Evolutionary conservation across 2,797 vertebrate species (phyloP).

Genomic region (Sebastolobus altivelis): DNA sequence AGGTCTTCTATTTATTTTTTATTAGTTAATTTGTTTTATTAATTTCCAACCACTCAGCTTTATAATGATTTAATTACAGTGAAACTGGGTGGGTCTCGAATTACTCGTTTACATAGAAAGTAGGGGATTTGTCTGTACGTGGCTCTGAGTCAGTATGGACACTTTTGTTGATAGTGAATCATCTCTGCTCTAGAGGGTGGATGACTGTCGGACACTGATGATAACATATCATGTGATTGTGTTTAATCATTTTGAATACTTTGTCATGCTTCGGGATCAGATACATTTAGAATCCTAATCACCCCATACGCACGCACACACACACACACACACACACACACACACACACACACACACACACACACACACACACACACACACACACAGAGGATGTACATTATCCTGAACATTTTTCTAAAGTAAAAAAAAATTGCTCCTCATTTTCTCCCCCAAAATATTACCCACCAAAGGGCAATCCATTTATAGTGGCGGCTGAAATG

Average conservation of each 20-base stretch:
- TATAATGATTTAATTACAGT: not conserved
- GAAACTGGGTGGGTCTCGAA: not conserved
- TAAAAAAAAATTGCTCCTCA: slow-evolving; percentile 32
- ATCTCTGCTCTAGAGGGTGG: not conserved
- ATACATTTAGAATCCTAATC: not conserved
- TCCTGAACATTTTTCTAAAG: slow-evolving; percentile 7
- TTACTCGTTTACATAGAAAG: not conserved
- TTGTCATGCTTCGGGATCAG: slow-evolving; percentile 1
- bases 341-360: not conserved
- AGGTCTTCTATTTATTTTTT: not conserved
- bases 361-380: not conserved
- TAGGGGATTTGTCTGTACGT: not conserved
- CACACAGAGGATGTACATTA: not conserved
- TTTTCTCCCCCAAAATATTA: slow-evolving; percentile 30
- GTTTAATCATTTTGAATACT: slow-evolving; percentile 7
- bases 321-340: not conserved
- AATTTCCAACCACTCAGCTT: not conserved
- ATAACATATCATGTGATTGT: not conserved
- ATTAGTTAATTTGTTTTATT: not conserved
- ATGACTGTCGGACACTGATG: not conserved
- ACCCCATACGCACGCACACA: not conserved
- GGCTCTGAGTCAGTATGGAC: not conserved
- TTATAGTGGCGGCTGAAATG: slow-evolving; percentile 52
- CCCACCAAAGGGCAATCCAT: slow-evolving; percentile 34
- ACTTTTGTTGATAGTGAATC: not conserved